Evolutionary conservation across 2,888 invertebrate species (phyloP).

Genomic region (Xanthostigma xanthostigma): DNA sequence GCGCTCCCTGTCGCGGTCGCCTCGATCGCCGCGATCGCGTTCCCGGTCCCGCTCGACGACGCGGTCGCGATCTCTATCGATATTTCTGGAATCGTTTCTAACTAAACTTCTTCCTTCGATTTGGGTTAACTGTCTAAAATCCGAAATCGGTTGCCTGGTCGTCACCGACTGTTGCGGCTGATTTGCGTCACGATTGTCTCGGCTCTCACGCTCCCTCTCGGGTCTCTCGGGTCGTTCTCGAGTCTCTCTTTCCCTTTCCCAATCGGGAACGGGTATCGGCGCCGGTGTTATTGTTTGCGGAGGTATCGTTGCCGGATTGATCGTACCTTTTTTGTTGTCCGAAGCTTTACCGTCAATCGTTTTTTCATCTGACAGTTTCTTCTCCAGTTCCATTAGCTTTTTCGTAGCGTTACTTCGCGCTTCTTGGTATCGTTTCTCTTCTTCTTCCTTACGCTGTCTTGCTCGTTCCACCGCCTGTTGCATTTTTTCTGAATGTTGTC

Average conservation of each 20-base stretch:
- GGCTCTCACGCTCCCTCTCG: slow-evolving; percentile 21
- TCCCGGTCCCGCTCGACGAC: slow-evolving; percentile 21
- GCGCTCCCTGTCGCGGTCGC: slow-evolving; percentile 19
- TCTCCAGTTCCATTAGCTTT: slow-evolving; percentile 52
- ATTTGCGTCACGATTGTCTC: slow-evolving; percentile 23
- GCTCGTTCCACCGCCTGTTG: slow-evolving; percentile 71
- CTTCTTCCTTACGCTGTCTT: slow-evolving; percentile 74
- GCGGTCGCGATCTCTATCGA: slow-evolving; percentile 26
- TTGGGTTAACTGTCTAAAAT: slow-evolving; percentile 27
- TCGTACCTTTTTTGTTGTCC: slow-evolving; percentile 28
- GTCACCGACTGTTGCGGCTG: slow-evolving; percentile 5
- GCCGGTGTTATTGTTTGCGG: slow-evolving; percentile 29
- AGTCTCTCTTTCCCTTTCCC: slow-evolving; percentile 32
- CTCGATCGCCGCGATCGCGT: slow-evolving; percentile 19
- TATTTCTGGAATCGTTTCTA: slow-evolving; percentile 20
- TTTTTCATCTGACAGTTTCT: slow-evolving; percentile 45
- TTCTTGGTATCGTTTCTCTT: slow-evolving; percentile 63
- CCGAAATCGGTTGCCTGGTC: slow-evolving; percentile 4
- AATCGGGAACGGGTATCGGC: slow-evolving; percentile 35
- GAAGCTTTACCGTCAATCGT: slow-evolving; percentile 29
- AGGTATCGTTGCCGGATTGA: slow-evolving; percentile 27
- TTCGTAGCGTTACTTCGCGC: slow-evolving; percentile 39
- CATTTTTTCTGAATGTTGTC: slow-evolving; percentile 53
- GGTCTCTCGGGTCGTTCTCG: slow-evolving; percentile 27
- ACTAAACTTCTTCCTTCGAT: slow-evolving; percentile 24